Percentiles rank a stretch among this genome's conserved stretches.
Evolutionary conservation across 2,888 invertebrate genomes (phyloP).

Genomic region (Opisthograptis luteolata): DNA sequence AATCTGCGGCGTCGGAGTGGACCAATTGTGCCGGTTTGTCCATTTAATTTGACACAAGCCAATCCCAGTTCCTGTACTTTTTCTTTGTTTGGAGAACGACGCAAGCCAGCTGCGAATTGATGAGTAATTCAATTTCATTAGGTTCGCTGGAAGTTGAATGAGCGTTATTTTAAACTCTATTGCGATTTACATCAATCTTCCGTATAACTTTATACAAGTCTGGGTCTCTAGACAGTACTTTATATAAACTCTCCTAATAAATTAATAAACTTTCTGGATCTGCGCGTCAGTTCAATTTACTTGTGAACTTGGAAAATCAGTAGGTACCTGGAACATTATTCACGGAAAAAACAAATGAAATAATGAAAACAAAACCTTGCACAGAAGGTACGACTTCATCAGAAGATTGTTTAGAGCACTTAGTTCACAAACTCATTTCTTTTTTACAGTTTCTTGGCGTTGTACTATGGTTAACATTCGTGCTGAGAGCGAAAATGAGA

Average conservation of each 20-base stretch:
- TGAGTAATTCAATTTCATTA: conserved; percentile 18
- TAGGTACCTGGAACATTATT: too few species aligned
- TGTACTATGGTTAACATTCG: too few species aligned
- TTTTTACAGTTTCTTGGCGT: too few species aligned
- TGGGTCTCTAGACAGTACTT: conserved; percentile 7
- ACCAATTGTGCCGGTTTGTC: conserved; percentile 58
- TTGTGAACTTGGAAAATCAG: not conserved
- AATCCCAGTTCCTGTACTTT: conserved; percentile 39
- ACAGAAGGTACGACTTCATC: too few species aligned
- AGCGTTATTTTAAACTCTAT: conserved; percentile 10
- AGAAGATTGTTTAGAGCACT: too few species aligned
- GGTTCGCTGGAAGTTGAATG: conserved; percentile 12
- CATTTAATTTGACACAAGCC: conserved; percentile 67
- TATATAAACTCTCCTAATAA: conserved; percentile 12
- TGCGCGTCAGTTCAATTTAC: conserved; percentile 8
- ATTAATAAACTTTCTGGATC: conserved; percentile 10
- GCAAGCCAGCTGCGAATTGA: conserved; percentile 13
- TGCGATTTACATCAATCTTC: conserved; percentile 9
- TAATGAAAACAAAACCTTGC: too few species aligned
- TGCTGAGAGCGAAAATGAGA: too few species aligned
- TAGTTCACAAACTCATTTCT: too few species aligned
- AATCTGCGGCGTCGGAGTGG: conserved; percentile 34
- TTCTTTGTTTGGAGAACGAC: conserved; percentile 30
- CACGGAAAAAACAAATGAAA: too few species aligned
- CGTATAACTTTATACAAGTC: conserved; percentile 13